Evolutionary conservation across 2,113 vertebrate species (phyloP), one percentile per base, ranked within the genome.

Genomic region (Larimichthys polyactis): DNA sequence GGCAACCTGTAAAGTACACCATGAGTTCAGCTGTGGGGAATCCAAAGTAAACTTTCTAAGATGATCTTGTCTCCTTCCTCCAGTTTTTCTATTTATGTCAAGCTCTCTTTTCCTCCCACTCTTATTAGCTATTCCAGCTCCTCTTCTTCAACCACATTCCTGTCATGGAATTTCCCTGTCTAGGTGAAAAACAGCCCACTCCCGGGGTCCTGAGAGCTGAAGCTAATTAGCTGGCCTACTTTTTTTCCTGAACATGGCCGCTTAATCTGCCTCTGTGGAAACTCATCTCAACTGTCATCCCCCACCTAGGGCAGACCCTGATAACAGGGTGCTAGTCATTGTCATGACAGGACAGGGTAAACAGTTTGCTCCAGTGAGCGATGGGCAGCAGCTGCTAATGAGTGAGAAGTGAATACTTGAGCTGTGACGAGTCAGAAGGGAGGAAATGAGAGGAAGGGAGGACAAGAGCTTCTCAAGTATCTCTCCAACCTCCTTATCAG

Each of bases 151-250:
- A 90, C 81, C 77, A 83, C 90, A 86, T 87, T 90, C 85, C 81
- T 88, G 83, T 88, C 86, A 83, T 63, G 87, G 88, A 93, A 87
- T 92, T 89, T 90, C 86, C 76, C 81, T 15, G 80, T 89, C 81
- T 80, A 86, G 84, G 88, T 93, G 90, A 91, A 91, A 89, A 90
- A 83, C 76, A 79, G 70, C 83, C 80, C 74, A 63, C 87, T 87
- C 70, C 46, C 68, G 22, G 36, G 54, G 64, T 78, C 79, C 73
- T 75, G 85, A 84, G 68, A 70, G 78, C 87, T 81, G 80, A 3
- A 52, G 84, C 92, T 95, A 90, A 95, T 94, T 93, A 95, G 82
- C 78, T 83, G 82, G 67, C 89, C 90, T 90, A 87, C 74, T 92
- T 90, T 82, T 87, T 80, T 87, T 80, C 77, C 83, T 36, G 60